phyloP scores from a whole-genome alignment of 2,888 invertebrate genomes.

The Himalopsyche tibetana region DNA sequence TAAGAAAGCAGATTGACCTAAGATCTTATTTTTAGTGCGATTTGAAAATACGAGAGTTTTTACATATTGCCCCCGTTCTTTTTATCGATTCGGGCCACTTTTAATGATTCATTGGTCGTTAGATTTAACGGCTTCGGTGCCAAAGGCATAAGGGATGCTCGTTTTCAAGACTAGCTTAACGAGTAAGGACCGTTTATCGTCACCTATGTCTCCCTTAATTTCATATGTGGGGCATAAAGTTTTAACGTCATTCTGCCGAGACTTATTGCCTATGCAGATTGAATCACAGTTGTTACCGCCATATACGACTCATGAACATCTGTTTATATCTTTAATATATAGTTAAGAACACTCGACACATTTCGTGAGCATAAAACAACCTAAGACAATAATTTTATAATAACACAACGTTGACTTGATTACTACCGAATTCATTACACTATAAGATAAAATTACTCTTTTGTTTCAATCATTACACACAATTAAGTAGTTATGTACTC shows the following conservation, averaged over 20 bases:
- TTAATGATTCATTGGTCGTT: slow-evolving; percentile 34
- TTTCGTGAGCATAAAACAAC: too few species aligned
- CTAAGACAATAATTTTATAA: too few species aligned
- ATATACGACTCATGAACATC: too few species aligned
- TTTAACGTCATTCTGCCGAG: not conserved
- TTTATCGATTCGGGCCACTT: slow-evolving; percentile 30
- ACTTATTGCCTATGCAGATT: slow-evolving; percentile 7
- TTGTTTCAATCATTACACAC: too few species aligned
- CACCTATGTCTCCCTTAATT: slow-evolving; percentile 30
- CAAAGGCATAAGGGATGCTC: slow-evolving; percentile 23
- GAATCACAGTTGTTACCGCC: not conserved
- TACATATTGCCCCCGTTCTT: slow-evolving; percentile 5
- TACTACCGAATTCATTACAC: too few species aligned
- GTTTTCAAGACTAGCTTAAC: not conserved
- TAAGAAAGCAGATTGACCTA: slow-evolving; percentile 11
- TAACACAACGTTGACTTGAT: too few species aligned
- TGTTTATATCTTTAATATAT: too few species aligned
- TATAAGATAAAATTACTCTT: too few species aligned
- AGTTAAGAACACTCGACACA: too few species aligned
- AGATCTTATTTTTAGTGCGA: slow-evolving; percentile 6
- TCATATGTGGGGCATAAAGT: not conserved
- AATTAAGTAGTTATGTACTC: too few species aligned
- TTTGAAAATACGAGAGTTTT: slow-evolving; percentile 6
- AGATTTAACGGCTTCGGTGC: not conserved
- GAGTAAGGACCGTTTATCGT: slow-evolving; percentile 26